Evolutionary conservation across 2,888 invertebrate genomes (phyloP), one percentile per base, ranked within the genome.

Genomic region (Actias luna): DNA sequence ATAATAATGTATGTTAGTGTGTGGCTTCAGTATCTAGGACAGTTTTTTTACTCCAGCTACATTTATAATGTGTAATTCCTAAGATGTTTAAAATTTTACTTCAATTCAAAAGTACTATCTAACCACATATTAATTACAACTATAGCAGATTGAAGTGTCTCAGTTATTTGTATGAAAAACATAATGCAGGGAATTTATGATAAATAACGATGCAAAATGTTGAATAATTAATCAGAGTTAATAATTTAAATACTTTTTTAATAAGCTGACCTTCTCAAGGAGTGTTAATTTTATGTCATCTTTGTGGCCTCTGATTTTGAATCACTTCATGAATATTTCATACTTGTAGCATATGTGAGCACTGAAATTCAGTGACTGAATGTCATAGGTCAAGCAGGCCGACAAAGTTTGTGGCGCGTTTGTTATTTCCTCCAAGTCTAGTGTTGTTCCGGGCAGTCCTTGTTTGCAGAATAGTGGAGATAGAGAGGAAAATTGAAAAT

Each of bases 261-360:
- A 27, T 8, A 14, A 60, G 36, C 16, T 18, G 5, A 42, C 63
- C 59, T 55, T 59, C 63, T 63, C 55, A 22, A 18, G 22, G 18
- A 22, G 12, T 7, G 2, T 29, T 22, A 31, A n/a, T 59, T 33
- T 27, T 10, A 18, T 59, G 14, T 42, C 39, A 61, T 61, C 60
- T 29, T 5, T 55, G 29, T 64, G 65, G 72, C 69, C 66, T 60
- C 75, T 73, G 77, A 75, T 76, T 75, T 74, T 68, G 73, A 72
- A 72, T 73, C 69, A 61, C 57, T 71, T 77, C 80, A 81, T 81
- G 80, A 76, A 81, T 81, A 80, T 81, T 81, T 78, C 80, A 81
- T 78, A 70, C 67, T 71, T 63, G 55, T 63, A 50, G 25, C 70
- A 67, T 63, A 73, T 71, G 68, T 68, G 63, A 66, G 35, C 58